Evolutionary conservation across 2,113 vertebrate species (phyloP).

Genomic region (Odontophorus gujanensis): DNA sequence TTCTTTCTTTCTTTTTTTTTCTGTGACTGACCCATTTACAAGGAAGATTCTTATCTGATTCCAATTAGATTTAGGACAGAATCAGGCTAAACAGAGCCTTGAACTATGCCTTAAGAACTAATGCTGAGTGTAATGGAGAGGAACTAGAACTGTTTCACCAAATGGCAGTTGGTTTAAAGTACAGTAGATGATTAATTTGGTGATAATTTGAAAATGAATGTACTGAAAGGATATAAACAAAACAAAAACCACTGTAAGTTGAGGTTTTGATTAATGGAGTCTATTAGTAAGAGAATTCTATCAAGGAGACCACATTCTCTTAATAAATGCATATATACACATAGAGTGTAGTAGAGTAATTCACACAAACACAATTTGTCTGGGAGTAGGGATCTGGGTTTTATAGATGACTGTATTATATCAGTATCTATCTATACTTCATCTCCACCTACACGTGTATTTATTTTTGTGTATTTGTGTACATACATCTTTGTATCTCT

Average conservation of each 20-base stretch:
- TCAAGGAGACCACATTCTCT: not conserved
- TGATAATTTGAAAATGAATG: conserved; percentile 53
- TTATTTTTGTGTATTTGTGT: not conserved
- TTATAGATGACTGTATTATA: conserved; percentile 1
- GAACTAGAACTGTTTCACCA: conserved; percentile 30
- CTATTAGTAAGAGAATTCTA: conserved; percentile 24
- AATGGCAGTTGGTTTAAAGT: conserved; percentile 13
- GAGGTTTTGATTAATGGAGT: conserved; percentile 20
- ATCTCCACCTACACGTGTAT: not conserved
- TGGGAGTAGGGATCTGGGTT: not conserved
- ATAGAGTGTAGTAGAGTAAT: not conserved
- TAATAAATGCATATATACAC: not conserved
- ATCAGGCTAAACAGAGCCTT: conserved; percentile 49
- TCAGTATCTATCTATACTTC: not conserved
- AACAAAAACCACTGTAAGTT: conserved; percentile 41
- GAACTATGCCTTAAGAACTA: conserved; percentile 32
- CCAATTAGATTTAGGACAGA: conserved; percentile 46
- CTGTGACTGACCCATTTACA: conserved; percentile 41
- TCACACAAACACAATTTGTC: not conserved
- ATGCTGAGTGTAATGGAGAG: conserved; percentile 32
- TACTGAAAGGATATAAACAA: conserved; percentile 55
- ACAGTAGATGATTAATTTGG: conserved; percentile 18
- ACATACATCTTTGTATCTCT: not conserved
- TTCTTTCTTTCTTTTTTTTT: not conserved
- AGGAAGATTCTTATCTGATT: conserved; percentile 15